phyloP scores from a whole-genome alignment of 1,140 invertebrate genomes.

The Piezodorus guildinii region DNA sequence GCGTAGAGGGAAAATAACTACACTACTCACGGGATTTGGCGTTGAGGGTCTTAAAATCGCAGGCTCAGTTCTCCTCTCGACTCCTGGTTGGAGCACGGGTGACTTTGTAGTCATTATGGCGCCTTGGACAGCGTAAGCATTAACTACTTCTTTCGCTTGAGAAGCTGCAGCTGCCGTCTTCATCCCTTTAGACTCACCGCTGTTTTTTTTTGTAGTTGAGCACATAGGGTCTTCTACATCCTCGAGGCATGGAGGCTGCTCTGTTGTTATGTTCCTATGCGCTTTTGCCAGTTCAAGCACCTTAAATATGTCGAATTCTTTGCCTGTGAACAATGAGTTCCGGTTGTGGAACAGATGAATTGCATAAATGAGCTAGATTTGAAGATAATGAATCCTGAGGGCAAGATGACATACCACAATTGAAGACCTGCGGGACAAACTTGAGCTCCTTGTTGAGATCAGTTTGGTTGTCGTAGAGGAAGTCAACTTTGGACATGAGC shows the following conservation, averaged over 20 bases:
- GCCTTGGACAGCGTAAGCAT: no score
- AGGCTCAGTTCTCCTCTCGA: no score
- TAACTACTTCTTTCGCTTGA: no score
- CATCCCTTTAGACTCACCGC: no score
- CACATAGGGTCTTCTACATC: not conserved
- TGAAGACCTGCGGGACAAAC: not conserved
- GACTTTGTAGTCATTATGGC: no score
- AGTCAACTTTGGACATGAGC: not conserved
- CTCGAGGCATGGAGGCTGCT: not conserved
- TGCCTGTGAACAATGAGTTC: not conserved
- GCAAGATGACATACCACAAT: not conserved
- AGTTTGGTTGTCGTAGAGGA: not conserved
- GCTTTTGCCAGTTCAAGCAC: slow-evolving; percentile 1
- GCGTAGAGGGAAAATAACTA: no score
- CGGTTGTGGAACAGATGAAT: not conserved
- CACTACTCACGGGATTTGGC: no score
- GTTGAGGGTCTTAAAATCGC: no score
- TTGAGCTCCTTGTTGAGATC: slow-evolving; percentile 1
- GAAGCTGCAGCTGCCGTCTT: no score
- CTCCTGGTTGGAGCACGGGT: no score
- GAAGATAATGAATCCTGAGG: not conserved
- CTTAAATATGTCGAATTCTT: not conserved
- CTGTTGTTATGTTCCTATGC: not conserved
- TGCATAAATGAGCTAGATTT: not conserved
- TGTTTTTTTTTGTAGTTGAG: no score